These are phyloP conservation scores for Trissolcus basalis DNA, from an alignment of 1,140 invertebrate species.

Conservation along the genomic window DNA sequence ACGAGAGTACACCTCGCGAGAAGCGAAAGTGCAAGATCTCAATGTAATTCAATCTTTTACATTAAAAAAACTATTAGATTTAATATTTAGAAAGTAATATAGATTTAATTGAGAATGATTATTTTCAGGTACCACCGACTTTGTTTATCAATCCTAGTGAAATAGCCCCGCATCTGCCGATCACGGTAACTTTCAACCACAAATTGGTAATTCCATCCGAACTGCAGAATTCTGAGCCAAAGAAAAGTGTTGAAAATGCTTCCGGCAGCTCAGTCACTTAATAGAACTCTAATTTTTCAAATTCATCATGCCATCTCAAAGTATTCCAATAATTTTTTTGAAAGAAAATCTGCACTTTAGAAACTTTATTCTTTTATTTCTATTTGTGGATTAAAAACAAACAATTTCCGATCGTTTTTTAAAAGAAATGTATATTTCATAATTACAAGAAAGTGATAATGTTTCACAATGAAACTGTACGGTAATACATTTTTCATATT, in stretches of 20 bases:
- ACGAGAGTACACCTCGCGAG: slow-evolving; percentile 85
- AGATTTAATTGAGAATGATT: slow-evolving; percentile 18
- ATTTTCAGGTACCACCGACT: slow-evolving; percentile 71
- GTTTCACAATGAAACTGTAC: slow-evolving; percentile 30
- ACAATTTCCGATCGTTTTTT: slow-evolving; percentile 4
- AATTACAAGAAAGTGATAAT: slow-evolving; percentile 39
- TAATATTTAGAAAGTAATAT: slow-evolving; percentile 8
- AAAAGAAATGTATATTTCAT: slow-evolving; percentile 35
- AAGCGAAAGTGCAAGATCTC: slow-evolving; percentile 82
- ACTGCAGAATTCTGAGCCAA: slow-evolving; percentile 19
- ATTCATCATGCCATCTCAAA: background rate
- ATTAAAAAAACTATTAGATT: slow-evolving; percentile 1
- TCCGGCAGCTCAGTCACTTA: slow-evolving; percentile 39
- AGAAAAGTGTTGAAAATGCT: slow-evolving; percentile 12
- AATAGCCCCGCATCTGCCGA: slow-evolving; percentile 76
- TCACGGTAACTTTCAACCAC: slow-evolving; percentile 70
- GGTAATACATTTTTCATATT: slow-evolving; percentile 19
- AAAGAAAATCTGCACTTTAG: background rate
- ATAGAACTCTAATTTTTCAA: background rate
- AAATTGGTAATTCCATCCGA: slow-evolving; percentile 71
- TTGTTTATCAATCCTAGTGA: slow-evolving; percentile 78
- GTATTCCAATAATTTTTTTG: background rate
- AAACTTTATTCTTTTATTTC: background rate
- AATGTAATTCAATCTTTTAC: slow-evolving; percentile 62
- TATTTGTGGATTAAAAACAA: slow-evolving; percentile 6